Evolutionary conservation across 2,888 invertebrate species (phyloP), one percentile per base, ranked within the genome.

Genomic region (Agrochola macilenta): DNA sequence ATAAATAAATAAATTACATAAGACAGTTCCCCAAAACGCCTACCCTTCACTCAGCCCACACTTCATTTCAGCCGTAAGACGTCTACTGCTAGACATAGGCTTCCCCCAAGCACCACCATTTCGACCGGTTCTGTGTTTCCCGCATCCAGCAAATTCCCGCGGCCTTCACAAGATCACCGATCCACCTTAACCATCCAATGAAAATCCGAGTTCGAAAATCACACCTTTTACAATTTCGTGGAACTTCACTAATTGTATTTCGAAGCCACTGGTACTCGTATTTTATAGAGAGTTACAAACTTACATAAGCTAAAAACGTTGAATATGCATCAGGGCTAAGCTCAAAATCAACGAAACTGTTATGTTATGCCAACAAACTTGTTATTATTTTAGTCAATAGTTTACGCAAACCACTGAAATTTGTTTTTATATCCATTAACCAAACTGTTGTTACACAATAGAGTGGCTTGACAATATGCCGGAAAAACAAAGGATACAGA

Each of bases 381-480:
- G 64, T 82, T 82, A 82, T 82, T 64, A 78, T 78, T 78, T 78
- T 11, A 70, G n/a, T 57, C 30, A 78, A 65, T 83, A 80, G 78
- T 70, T 83, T 43, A 60, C 30, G 39, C 39, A 49, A 63, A 64
- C 46, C 9, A 46, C 9, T 69, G 12, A 65, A 78, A 39, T 54
- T 80, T 83, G 64, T 81, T 58, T 81, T 66, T 78, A 68, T 60
- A 78, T 69, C 58, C 73, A 49, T 60, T 63, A 46, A 49, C 39
- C 68, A 23, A 71, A 83, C n/a, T 83, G 63, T 78, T 83, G 46
- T 23, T 26, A 43, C 20, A 79, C 49, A 81, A 61, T 65, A 30
- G 39, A 66, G 26, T 52, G 52, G 0, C 7, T 64, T 57, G 49
- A 74, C 35, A 71, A 74, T 60, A 52, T 66, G 5, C 17, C 46